Evolutionary conservation across 2,888 invertebrate species (phyloP).

Genomic region (Venusia cambrica): DNA sequence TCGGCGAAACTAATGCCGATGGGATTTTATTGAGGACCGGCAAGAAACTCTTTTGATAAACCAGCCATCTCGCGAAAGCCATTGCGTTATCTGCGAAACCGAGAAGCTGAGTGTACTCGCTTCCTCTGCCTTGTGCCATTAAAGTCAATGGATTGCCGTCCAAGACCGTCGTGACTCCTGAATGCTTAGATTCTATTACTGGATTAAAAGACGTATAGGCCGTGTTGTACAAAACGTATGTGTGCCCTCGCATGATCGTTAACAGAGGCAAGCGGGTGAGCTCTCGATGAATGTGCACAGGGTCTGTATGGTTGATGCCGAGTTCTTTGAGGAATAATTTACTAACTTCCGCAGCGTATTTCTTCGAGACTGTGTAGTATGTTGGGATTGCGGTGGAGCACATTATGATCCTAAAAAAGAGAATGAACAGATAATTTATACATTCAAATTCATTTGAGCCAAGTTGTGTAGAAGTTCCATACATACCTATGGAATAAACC

Average conservation of each 20-base stretch:
- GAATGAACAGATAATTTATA: too few species aligned
- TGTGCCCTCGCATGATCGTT: slow-evolving; percentile 29
- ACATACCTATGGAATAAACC: slow-evolving; percentile 19
- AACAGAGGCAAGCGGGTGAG: slow-evolving; percentile 28
- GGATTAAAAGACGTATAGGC: slow-evolving; percentile 33
- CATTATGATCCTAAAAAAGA: slow-evolving; percentile 14
- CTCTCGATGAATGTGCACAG: slow-evolving; percentile 21
- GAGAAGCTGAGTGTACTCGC: slow-evolving; percentile 34
- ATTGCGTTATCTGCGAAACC: slow-evolving; percentile 32
- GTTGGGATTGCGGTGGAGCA: slow-evolving; percentile 34
- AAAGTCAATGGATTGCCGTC: slow-evolving; percentile 36
- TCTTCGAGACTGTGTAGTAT: slow-evolving; percentile 12
- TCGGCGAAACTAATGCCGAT: slow-evolving; percentile 21
- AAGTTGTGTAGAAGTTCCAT: not conserved
- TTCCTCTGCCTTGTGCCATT: slow-evolving; percentile 29
- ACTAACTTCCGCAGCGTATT: slow-evolving; percentile 12
- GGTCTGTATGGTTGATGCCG: slow-evolving; percentile 40
- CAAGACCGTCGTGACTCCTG: slow-evolving; percentile 32
- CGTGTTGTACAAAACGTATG: slow-evolving; percentile 20
- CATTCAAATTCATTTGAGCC: not conserved
- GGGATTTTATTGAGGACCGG: slow-evolving; percentile 4
- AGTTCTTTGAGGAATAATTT: slow-evolving; percentile 33
- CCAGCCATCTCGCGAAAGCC: slow-evolving; percentile 14
- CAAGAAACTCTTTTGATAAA: slow-evolving; percentile 4
- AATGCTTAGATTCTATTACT: slow-evolving; percentile 26